These are phyloP conservation scores for Anguilla rostrata DNA, from an alignment of 2,113 vertebrate genomes.

Conservation along the genomic window DNA sequence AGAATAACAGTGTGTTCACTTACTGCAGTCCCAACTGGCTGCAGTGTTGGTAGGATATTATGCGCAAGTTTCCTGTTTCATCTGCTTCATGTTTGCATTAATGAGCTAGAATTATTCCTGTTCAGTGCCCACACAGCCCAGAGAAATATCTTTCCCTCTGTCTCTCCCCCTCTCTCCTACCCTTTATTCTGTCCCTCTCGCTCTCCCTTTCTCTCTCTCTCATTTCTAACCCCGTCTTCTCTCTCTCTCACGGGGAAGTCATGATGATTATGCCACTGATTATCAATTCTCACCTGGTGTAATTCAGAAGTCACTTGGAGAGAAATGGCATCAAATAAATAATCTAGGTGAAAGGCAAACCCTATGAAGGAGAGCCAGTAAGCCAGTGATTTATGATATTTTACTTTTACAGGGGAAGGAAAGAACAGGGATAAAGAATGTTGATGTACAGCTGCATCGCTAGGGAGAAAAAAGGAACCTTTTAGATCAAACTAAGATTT, in stretches of 20 bases:
- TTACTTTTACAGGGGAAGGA: neutral
- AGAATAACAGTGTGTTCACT: neutral
- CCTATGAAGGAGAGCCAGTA: neutral
- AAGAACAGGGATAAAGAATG: neutral
- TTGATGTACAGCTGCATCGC: neutral
- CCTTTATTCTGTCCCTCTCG: neutral
- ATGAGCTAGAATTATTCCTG: neutral
- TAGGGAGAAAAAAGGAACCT: neutral
- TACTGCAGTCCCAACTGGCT: neutral
- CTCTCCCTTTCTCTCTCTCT: neutral
- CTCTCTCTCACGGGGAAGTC: neutral
- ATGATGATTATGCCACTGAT: neutral
- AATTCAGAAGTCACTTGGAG: neutral
- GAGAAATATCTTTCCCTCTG: neutral
- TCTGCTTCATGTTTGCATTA: slow-evolving; percentile 5
- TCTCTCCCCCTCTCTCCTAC: neutral
- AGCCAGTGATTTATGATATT: neutral
- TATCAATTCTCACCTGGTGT: neutral
- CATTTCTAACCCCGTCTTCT: neutral
- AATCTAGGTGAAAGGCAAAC: neutral
- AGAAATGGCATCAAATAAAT: neutral
- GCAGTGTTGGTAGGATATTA: neutral
- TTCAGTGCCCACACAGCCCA: neutral
- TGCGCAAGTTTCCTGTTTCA: neutral
- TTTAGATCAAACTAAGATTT: neutral